Conservation (phyloP, 2,888 invertebrate genomes). For the Galeruca laticollis region DNA sequence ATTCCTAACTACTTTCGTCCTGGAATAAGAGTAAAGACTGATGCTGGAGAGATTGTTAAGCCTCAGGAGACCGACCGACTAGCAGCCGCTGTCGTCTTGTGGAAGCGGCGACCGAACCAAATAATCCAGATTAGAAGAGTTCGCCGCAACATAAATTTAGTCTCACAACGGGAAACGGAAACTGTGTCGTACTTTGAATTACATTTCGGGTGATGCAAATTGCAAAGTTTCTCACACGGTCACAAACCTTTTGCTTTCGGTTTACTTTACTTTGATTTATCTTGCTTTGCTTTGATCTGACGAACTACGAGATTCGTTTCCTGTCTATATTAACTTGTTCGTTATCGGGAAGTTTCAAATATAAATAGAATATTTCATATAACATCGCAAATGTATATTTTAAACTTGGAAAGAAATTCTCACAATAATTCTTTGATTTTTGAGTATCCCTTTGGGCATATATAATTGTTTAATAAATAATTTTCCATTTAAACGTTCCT, state of each 20-base stretch:
- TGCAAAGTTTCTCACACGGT: conserved; percentile 49
- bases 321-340: neutral
- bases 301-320: neutral
- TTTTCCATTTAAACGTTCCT: too few relatives aligned
- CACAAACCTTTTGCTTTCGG: conserved; percentile 13
- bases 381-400: too few relatives aligned
- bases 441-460: too few relatives aligned
- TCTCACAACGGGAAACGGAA: conserved; percentile 54
- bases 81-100: neutral
- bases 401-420: too few relatives aligned
- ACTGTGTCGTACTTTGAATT: conserved; percentile 55
- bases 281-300: neutral
- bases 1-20: neutral
- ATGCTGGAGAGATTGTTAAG: neutral
- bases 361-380: too few relatives aligned
- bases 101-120: conserved; percentile 28
- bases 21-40: neutral
- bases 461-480: too few relatives aligned
- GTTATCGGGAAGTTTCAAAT: neutral
- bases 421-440: too few relatives aligned
- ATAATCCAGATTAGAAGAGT: conserved; percentile 51
- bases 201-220: conserved; percentile 52
- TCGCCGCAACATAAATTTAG: conserved; percentile 53
- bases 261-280: conserved; percentile 12
- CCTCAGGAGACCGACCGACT: neutral